A percentile compares a stretch with the other conserved stretches of the same genome.
These are phyloP conservation scores for Apteryx mantelli DNA, from an alignment of 2,113 vertebrate species.

Conservation along the genomic window DNA sequence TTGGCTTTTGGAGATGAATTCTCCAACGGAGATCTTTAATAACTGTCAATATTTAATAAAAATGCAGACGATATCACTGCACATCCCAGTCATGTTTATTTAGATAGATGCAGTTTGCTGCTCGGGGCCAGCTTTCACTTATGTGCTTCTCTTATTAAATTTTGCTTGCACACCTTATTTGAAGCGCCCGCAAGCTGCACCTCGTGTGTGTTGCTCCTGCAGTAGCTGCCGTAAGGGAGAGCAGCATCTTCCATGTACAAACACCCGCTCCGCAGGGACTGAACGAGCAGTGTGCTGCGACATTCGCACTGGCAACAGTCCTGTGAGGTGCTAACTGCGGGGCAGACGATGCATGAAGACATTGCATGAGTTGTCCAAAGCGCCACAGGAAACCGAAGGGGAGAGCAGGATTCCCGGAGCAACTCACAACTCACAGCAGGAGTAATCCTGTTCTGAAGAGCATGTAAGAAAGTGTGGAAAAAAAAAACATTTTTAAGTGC, in stretches of 20 bases:
- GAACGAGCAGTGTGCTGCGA: rapidly evolving
- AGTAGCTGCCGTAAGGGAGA: neutral
- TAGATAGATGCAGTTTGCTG: neutral
- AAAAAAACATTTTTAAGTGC: neutral
- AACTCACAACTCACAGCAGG: neutral
- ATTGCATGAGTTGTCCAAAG: rapidly evolving
- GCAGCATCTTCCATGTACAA: neutral
- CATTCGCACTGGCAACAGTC: no score
- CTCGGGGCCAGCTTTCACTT: neutral
- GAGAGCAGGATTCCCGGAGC: neutral
- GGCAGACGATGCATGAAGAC: neutral
- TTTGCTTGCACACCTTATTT: neutral
- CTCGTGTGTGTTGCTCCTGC: neutral
- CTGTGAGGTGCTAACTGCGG: neutral
- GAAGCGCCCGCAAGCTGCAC: neutral
- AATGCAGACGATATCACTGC: conserved; percentile 25
- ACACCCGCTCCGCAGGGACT: rapidly evolving
- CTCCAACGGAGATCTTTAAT: conserved; percentile 67
- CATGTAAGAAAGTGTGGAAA: neutral
- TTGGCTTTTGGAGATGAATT: conserved; percentile 62
- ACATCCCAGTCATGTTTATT: neutral
- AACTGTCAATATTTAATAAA: conserved; percentile 70
- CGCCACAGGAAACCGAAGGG: neutral
- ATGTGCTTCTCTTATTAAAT: neutral
- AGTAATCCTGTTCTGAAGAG: neutral